phyloP scores from a whole-genome alignment of 2,888 invertebrate species.

The Eristalis intricaria region DNA sequence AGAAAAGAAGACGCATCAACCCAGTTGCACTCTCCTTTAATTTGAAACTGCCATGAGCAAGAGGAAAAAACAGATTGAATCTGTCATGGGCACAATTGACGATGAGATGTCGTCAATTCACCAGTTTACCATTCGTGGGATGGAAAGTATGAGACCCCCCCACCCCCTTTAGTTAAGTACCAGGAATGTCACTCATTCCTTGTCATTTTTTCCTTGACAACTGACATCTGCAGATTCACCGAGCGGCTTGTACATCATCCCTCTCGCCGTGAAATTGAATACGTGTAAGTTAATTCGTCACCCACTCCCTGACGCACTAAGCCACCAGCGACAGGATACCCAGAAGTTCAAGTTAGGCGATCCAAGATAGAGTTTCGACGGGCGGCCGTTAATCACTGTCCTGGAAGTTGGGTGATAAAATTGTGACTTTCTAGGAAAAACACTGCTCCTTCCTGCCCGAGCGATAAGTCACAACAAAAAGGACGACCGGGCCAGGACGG shows the following conservation, averaged over 20 bases:
- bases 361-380: not conserved
- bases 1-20: not conserved
- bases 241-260: not conserved
- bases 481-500: not conserved
- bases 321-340: not conserved
- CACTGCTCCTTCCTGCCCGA: not conserved
- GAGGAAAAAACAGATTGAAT: not conserved
- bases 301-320: not conserved
- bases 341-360: not conserved
- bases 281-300: not conserved
- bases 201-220: not conserved
- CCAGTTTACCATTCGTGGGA: not conserved
- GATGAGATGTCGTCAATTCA: not conserved
- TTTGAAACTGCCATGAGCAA: not conserved
- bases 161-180: not conserved
- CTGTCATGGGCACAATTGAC: not conserved
- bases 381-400: not conserved
- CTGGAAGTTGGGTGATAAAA: too few species aligned
- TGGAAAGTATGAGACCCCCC: too few species aligned
- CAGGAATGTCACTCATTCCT: not conserved
- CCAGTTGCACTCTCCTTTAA: not conserved
- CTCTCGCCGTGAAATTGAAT: not conserved
- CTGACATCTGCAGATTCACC: not conserved
- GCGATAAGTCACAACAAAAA: not conserved
- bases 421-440: too few species aligned